Conservation (phyloP, 2,888 invertebrate genomes). For the Meiosimyza decipiens region DNA sequence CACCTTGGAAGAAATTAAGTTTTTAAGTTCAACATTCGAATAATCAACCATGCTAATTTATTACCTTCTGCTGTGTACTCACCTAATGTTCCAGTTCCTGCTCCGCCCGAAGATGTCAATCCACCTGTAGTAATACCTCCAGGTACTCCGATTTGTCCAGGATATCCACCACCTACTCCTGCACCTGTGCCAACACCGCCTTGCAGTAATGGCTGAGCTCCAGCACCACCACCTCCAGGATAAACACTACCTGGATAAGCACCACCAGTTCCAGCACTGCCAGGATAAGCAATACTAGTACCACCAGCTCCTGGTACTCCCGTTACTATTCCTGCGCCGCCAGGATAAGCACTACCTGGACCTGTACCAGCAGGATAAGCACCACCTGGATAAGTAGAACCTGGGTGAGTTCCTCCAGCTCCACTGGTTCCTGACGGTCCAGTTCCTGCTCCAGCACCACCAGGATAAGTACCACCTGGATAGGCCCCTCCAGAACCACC, state of each 20-base stretch:
- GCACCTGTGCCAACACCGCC: neutral
- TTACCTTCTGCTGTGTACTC: conserved; percentile 25
- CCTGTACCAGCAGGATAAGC: conserved; percentile 3
- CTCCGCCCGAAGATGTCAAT: conserved; percentile 24
- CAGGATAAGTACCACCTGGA: conserved; percentile 17
- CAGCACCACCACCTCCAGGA: conserved; percentile 18
- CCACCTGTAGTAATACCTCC: neutral
- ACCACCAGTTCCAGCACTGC: conserved; percentile 25
- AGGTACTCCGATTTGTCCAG: conserved; percentile 24
- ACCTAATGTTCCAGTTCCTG: conserved; percentile 36
- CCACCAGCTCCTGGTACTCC: conserved; percentile 17
- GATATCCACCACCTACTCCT: no score
- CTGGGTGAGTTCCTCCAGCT: no score
- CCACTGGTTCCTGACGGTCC: neutral
- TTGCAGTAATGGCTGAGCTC: conserved; percentile 18
- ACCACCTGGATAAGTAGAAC: conserved; percentile 30
- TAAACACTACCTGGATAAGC: conserved; percentile 2
- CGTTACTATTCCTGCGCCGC: conserved; percentile 36
- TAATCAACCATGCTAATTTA: neutral
- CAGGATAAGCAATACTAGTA: no score
- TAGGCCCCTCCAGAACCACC: conserved; percentile 9
- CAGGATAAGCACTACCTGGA: neutral
- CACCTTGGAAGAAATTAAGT: conserved; percentile 31
- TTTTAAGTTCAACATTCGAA: neutral
- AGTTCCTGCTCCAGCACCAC: conserved; percentile 24